Percentiles rank a stretch among this genome's conserved stretches.
Conservation (phyloP, 2,797 vertebrate genomes). For the Cynopterus sphinx region DNA sequence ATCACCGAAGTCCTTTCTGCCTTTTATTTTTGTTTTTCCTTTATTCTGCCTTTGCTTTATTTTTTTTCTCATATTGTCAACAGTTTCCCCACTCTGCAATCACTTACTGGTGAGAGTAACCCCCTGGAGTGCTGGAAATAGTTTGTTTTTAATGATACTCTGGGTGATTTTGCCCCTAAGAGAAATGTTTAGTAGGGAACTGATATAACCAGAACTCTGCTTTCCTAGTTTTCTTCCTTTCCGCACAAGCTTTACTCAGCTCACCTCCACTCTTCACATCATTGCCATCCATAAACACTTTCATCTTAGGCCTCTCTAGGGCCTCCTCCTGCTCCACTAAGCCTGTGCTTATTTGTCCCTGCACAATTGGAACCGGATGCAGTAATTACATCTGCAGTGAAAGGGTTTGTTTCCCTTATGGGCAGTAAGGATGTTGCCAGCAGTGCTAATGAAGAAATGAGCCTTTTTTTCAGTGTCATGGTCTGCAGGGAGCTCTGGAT, state of each 20-base stretch:
- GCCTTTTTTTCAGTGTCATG: background rate
- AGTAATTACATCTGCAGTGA: slow-evolving; percentile 52
- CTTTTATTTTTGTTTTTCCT: background rate
- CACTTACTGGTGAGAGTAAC: slow-evolving; percentile 45
- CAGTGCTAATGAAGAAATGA: background rate
- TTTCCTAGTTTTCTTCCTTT: background rate
- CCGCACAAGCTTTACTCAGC: background rate
- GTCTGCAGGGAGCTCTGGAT: background rate
- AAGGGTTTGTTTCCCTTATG: slow-evolving; percentile 14
- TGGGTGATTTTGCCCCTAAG: slow-evolving; percentile 62
- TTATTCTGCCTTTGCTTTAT: background rate
- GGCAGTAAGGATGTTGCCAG: background rate
- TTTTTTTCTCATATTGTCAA: background rate
- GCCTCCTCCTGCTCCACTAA: background rate
- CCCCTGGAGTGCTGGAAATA: background rate
- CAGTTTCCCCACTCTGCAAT: background rate
- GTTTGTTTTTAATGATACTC: slow-evolving; percentile 64
- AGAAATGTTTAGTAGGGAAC: slow-evolving; percentile 44
- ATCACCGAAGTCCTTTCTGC: background rate
- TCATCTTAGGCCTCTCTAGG: background rate
- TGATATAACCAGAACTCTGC: background rate
- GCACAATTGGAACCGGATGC: background rate
- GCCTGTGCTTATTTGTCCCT: background rate
- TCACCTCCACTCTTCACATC: background rate
- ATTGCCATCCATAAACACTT: background rate